These are phyloP conservation scores for Eudemis profundana DNA, from an alignment of 2,888 invertebrate species.

Conservation along the genomic window DNA sequence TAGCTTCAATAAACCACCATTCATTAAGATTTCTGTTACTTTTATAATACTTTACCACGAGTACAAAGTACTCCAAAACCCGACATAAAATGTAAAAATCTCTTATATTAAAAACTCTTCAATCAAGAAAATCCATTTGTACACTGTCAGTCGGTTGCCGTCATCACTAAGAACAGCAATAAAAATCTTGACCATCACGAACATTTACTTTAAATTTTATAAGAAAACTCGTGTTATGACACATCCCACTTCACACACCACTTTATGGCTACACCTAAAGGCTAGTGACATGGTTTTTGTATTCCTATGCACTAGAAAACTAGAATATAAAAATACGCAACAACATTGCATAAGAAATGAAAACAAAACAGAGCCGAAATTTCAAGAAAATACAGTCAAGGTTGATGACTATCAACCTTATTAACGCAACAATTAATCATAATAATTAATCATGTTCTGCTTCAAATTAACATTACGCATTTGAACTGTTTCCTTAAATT, in stretches of 20 bases:
- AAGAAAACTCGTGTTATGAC: slow-evolving; percentile 24
- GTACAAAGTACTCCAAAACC: no score
- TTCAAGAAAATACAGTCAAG: slow-evolving; percentile 30
- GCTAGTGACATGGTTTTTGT: slow-evolving; percentile 47
- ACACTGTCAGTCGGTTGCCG: neutral
- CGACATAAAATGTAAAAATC: no score
- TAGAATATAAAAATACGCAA: slow-evolving; percentile 41
- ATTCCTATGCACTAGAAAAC: slow-evolving; percentile 42
- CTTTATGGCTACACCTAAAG: slow-evolving; percentile 46
- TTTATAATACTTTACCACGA: no score
- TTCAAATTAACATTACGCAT: slow-evolving; percentile 19
- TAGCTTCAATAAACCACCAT: neutral
- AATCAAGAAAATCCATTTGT: neutral
- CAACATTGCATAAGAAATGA: slow-evolving; percentile 33
- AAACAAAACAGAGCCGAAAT: slow-evolving; percentile 23
- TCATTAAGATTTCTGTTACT: neutral
- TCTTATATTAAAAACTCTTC: neutral
- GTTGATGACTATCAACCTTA: slow-evolving; percentile 31
- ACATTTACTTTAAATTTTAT: neutral
- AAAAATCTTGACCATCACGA: no score
- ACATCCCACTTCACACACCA: slow-evolving; percentile 4
- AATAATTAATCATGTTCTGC: slow-evolving; percentile 14
- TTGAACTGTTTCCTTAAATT: slow-evolving; percentile 24
- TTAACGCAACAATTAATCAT: slow-evolving; percentile 26
- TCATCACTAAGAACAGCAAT: no score